Base-by-base conservation (phyloP, 2,888 invertebrate genomes). In the Nysson spinosus region DNA sequence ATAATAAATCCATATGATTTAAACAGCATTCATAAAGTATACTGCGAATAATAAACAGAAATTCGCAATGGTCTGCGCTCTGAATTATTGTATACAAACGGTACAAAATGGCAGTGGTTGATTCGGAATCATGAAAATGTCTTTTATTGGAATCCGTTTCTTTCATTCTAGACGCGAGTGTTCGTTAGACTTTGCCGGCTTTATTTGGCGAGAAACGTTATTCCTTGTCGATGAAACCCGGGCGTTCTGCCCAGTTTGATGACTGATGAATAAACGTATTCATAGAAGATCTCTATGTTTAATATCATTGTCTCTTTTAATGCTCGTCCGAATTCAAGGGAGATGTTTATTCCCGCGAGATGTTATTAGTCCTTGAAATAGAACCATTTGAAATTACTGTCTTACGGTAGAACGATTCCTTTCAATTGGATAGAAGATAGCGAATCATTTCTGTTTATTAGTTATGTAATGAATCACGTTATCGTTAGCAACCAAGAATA, bases 41-140 rank as follows among this genome's bases (percentile, higher is more conserved):
- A n/a, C n/a, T n/a, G n/a, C n/a, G n/a, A n/a, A n/a, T n/a, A n/a
- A n/a, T n/a, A n/a, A n/a, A n/a, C n/a, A n/a, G n/a, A n/a, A n/a
- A n/a, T n/a, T n/a, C n/a, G n/a, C n/a, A n/a, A n/a, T n/a, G n/a
- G n/a, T n/a, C n/a, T n/a, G n/a, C n/a, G n/a, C n/a, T n/a, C n/a
- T n/a, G n/a, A n/a, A n/a, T n/a, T n/a, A n/a, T n/a, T n/a, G n/a
- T n/a, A n/a, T n/a, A n/a, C n/a, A n/a, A n/a, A n/a, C n/a, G n/a
- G n/a, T n/a, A n/a, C n/a, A n/a, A n/a, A n/a, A n/a, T n/a, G n/a
- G n/a, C n/a, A n/a, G n/a, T n/a, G n/a, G n/a, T n/a, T n/a, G n/a
- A n/a, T n/a, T n/a, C n/a, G n/a, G 63, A 55, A 64, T 65, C 63
- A 63, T 11, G 37, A 28, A 43, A 56, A 44, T 63, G 63, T 64